Evolutionary conservation across 1,140 invertebrate species (phyloP), one percentile per base, ranked within the genome.

Genomic region (Drosophila ananassae): DNA sequence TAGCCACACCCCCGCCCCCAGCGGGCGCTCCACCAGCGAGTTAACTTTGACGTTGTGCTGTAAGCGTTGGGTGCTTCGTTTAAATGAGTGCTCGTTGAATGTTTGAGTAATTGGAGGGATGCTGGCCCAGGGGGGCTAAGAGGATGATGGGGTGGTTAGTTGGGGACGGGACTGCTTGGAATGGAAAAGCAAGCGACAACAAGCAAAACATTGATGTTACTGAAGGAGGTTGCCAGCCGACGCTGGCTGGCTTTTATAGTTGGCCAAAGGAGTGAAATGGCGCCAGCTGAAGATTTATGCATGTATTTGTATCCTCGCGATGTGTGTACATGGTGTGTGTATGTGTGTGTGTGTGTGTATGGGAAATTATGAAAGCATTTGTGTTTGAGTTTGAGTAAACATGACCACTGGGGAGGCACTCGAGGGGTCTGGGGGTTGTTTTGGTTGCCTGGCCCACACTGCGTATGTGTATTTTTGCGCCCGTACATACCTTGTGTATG

Each of bases 71-170:
- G 79, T 83, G 83, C 83, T 83, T 87, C 78, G 83, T 89, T 87
- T 87, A 89, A 87, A 87, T 89, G 83, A 87, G 83, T 89, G 79
- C 75, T 89, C 79, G 83, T 89, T 87, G 83, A 89, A 82, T 87
- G 83, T 87, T 83, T 89, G 83, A 83, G 83, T 87, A 89, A 83
- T 89, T 87, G 83, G 79, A 82, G 72, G 79, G 81, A 79, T 83
- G 68, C 73, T 73, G 66, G 51, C 47, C n/a, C 12, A 9, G 30
- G 34, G 28, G 44, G 39, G 17, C 2, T 10, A 2, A 37, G 34
- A 4, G 34, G 5, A 1, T n/a, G 22, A 1, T 8, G 8, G 2
- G 53, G 34, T 6, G 25, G 34, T 32, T 56, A 13, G 59, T 21
- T 21, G 58, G 7, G 13, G 21, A n/a, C n/a, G 67, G 41, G 39